Conservation (phyloP, 2,113 vertebrate species). For the Periophthalmus modestus region DNA sequence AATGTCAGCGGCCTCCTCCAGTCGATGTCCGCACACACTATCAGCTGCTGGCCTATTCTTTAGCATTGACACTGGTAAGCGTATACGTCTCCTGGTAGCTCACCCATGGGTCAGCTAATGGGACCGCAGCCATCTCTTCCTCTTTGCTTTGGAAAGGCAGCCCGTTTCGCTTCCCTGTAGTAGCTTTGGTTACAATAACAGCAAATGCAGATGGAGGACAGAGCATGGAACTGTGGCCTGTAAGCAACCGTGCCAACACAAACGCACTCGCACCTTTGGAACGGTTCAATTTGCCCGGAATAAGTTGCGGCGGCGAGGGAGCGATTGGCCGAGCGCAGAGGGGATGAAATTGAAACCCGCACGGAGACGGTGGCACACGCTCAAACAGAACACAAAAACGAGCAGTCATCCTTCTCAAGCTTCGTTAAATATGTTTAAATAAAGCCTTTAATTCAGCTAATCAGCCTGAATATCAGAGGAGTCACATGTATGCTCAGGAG, state of each 20-base stretch:
- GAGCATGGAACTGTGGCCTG: constrained; percentile 16
- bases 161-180: constrained; percentile 29
- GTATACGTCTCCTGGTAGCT: constrained; percentile 60
- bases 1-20: constrained; percentile 38
- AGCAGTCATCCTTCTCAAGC: not conserved
- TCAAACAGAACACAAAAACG: constrained; percentile 36
- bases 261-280: constrained; percentile 69
- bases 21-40: constrained; percentile 50
- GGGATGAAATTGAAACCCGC: constrained; percentile 70
- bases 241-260: constrained; percentile 55
- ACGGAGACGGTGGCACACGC: constrained; percentile 51
- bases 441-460: constrained; percentile 3
- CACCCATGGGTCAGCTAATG: constrained; percentile 53
- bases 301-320: constrained; percentile 74
- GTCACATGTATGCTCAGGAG: not conserved
- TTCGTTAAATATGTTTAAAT: constrained; percentile 8
- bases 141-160: constrained; percentile 47
- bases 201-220: constrained; percentile 33
- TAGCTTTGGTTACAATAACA: constrained; percentile 43
- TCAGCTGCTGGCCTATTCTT: constrained; percentile 51
- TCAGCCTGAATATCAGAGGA: not conserved
- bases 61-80: constrained; percentile 52
- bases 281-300: constrained; percentile 68
- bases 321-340: constrained; percentile 69
- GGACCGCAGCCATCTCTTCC: constrained; percentile 56